A percentile compares a stretch with the other conserved stretches of the same genome.
Evolutionary conservation across 2,888 invertebrate species (phyloP).

Genomic region (Cylloceria caligata): DNA sequence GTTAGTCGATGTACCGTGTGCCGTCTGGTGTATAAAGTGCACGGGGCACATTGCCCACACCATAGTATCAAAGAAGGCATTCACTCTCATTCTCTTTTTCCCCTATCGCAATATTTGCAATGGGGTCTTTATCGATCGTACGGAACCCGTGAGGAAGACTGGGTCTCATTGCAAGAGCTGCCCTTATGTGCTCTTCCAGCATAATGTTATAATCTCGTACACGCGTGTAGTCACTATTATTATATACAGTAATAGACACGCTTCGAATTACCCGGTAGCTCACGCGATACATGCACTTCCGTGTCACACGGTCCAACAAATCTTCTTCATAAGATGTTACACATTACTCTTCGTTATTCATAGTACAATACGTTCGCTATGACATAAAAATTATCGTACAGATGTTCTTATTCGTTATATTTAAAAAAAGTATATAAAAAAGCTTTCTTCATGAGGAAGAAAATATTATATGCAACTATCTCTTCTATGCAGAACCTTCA

Average conservation of each 20-base stretch:
- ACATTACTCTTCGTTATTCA: conserved; percentile 11
- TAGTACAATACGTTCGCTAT: background rate
- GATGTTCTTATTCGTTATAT: conserved; percentile 26
- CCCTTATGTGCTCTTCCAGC: conserved; percentile 70
- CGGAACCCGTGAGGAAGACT: conserved; percentile 65
- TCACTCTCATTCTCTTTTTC: conserved; percentile 46
- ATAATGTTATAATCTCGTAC: conserved; percentile 45
- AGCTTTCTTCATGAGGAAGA: background rate
- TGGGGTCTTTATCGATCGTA: conserved; percentile 78
- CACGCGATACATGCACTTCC: conserved; percentile 22
- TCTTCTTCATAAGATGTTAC: conserved; percentile 8
- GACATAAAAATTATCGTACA: conserved; percentile 29
- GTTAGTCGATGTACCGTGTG: background rate
- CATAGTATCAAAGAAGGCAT: conserved; percentile 30
- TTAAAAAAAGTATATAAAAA: background rate
- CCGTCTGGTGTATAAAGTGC: conserved; percentile 50
- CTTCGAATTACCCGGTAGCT: conserved; percentile 31
- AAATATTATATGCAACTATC: background rate
- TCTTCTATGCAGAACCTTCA: background rate
- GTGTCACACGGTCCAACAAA: conserved; percentile 43
- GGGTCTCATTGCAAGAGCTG: conserved; percentile 66
- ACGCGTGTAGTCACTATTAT: conserved; percentile 27
- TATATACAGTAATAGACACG: conserved; percentile 27
- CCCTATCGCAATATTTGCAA: conserved; percentile 75
- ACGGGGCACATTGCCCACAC: conserved; percentile 55